These are phyloP conservation scores for Allolobophora icterica DNA, from an alignment of 2,888 invertebrate genomes.

Conservation along the genomic window DNA sequence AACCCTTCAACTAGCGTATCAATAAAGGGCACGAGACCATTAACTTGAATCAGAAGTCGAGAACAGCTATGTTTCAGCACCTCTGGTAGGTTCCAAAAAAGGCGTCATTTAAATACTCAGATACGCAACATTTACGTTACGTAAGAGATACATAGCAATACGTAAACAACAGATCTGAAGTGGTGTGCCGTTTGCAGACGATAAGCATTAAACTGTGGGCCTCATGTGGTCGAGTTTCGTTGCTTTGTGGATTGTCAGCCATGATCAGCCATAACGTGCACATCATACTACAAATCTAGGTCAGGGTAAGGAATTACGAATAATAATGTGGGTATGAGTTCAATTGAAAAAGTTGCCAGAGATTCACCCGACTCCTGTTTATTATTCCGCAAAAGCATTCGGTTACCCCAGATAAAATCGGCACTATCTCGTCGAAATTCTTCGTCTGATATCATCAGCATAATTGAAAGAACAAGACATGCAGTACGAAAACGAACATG, in stretches of 20 bases:
- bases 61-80: not conserved
- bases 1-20: not conserved
- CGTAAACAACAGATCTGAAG: not conserved
- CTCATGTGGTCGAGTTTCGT: not conserved
- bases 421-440: not conserved
- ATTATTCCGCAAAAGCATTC: not conserved
- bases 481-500: not conserved
- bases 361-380: not conserved
- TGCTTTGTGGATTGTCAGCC: not conserved
- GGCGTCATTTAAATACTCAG: not conserved
- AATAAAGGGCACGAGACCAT: not conserved
- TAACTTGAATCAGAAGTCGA: not conserved
- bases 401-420: not conserved
- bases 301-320: not conserved
- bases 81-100: not conserved
- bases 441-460: not conserved
- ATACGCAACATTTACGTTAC: not conserved
- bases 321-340: not conserved
- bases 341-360: not conserved
- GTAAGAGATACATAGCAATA: not conserved
- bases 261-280: not conserved
- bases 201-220: not conserved
- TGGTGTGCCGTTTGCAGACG: not conserved
- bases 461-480: not conserved
- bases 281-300: conserved; percentile 4